A percentile compares a stretch with the other conserved stretches of the same genome.
These are phyloP conservation scores for Nettapus auritus DNA, from an alignment of 2,113 vertebrate genomes.

Conservation along the genomic window DNA sequence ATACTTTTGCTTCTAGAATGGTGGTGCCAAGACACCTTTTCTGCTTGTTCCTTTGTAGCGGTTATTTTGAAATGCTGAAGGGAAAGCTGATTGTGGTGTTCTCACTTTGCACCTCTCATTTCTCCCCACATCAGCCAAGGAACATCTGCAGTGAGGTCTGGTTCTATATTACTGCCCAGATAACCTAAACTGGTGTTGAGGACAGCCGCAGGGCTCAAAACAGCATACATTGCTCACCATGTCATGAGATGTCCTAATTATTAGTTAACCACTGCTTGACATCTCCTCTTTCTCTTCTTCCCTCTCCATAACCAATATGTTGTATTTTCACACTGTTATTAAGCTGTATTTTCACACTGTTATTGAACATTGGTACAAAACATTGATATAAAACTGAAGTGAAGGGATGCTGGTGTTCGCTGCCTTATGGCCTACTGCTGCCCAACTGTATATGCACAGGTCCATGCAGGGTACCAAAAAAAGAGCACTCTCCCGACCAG, in stretches of 20 bases:
- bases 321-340: background rate
- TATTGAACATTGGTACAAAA: background rate
- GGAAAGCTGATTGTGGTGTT: fast-evolving
- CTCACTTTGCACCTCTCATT: background rate
- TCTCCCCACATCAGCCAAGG: background rate
- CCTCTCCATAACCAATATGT: background rate
- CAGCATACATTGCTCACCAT: background rate
- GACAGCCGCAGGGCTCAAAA: fast-evolving
- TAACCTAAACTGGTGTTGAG: background rate
- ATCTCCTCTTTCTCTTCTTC: background rate
- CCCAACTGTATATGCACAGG: background rate
- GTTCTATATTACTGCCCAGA: background rate
- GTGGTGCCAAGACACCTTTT: background rate
- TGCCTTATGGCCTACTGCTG: background rate
- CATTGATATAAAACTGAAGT: background rate
- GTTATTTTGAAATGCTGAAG: background rate
- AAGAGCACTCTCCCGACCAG: background rate
- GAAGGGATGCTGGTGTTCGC: background rate
- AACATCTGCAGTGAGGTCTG: background rate
- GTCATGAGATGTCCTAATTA: background rate
- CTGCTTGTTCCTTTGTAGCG: background rate
- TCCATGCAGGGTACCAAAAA: background rate
- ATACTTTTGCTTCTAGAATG: background rate
- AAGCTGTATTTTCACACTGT: background rate
- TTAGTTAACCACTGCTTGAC: background rate